phyloP scores from a whole-genome alignment of 2,113 vertebrate genomes.

The Notothenia coriiceps region DNA sequence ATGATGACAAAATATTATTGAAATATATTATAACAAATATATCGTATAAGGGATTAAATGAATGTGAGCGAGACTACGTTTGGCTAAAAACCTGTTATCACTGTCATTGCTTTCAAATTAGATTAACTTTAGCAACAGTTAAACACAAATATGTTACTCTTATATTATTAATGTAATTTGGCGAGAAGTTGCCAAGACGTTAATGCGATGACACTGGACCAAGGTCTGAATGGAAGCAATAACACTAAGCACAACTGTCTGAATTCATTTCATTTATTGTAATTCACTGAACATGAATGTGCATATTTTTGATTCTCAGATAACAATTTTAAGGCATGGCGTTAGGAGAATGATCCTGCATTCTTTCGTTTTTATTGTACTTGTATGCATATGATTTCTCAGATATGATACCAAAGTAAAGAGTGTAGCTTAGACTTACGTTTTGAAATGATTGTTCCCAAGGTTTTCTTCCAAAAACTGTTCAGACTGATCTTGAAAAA shows the following conservation, averaged over 20 bases:
- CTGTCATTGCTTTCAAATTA: not conserved
- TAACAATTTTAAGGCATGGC: conserved; percentile 10
- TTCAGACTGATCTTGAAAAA: conserved; percentile 11
- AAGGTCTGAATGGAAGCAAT: conserved; percentile 64
- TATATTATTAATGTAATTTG: conserved; percentile 36
- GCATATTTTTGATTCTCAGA: conserved; percentile 21
- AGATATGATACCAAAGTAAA: conserved; percentile 69
- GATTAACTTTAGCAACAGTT: conserved; percentile 15
- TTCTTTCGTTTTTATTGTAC: conserved; percentile 28
- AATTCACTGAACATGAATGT: conserved; percentile 9
- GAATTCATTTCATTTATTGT: not conserved
- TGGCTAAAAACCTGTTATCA: conserved; percentile 10
- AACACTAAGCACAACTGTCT: conserved; percentile 50
- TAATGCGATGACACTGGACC: conserved; percentile 25
- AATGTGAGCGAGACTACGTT: conserved; percentile 13
- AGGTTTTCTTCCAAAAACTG: conserved; percentile 36
- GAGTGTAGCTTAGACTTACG: conserved; percentile 26
- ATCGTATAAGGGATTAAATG: not conserved
- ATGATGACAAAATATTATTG: not conserved
- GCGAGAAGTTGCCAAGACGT: conserved; percentile 58
- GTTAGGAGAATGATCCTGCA: conserved; percentile 2
- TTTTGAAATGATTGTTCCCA: conserved; percentile 26
- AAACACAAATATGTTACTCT: conserved; percentile 4
- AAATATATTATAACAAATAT: not conserved
- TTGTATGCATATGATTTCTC: conserved; percentile 29